phyloP scores from a whole-genome alignment of 2,113 vertebrate genomes.

The Gnathonemus longibarbis region DNA sequence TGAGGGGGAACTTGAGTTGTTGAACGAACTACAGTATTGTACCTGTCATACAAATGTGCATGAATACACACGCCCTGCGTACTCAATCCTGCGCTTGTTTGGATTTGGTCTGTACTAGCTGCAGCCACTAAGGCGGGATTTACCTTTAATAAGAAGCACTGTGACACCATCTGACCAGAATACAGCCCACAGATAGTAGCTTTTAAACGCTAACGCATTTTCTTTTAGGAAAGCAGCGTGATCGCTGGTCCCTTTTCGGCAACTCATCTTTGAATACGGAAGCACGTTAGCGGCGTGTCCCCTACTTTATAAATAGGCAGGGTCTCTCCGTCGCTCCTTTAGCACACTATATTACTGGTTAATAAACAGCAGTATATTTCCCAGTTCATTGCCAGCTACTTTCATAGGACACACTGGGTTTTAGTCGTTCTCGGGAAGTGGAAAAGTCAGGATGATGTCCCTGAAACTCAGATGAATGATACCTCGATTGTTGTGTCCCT shows the following conservation, averaged over 20 bases:
- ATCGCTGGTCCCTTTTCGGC: neutral
- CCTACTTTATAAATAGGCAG: neutral
- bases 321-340: neutral
- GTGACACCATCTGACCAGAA: neutral
- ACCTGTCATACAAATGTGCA: neutral
- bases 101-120: neutral
- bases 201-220: neutral
- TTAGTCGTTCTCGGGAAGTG: neutral
- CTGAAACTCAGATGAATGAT: neutral
- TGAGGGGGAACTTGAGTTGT: neutral
- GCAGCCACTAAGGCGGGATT: neutral
- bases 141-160: neutral
- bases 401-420: neutral
- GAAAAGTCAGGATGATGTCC: neutral
- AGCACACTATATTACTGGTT: neutral
- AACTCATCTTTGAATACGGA: neutral
- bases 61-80: neutral
- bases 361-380: neutral
- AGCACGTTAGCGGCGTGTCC: too few species aligned
- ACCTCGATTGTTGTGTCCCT: neutral
- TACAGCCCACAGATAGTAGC: neutral
- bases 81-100: neutral
- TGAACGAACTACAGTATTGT: neutral
- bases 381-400: neutral
- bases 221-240: neutral